phyloP scores from a whole-genome alignment of 2,113 vertebrate species.

The Pangasianodon gigas region DNA sequence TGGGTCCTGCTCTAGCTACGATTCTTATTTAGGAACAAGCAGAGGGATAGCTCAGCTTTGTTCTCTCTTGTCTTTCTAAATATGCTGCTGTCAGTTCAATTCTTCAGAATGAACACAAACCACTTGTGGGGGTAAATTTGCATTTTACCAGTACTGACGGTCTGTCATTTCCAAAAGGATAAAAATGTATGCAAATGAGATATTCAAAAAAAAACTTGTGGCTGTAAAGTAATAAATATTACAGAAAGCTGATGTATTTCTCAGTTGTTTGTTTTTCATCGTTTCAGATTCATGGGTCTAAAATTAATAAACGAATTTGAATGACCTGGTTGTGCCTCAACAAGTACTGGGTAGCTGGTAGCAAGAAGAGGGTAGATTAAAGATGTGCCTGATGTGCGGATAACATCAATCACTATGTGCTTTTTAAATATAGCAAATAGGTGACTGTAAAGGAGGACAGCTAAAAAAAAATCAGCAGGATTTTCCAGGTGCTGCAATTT shows the following conservation, averaged over 20 bases:
- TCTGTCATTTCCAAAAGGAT: slow-evolving; percentile 21
- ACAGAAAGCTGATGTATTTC: background rate
- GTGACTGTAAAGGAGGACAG: background rate
- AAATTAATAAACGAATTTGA: background rate
- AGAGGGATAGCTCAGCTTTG: slow-evolving; percentile 68
- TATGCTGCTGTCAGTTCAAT: slow-evolving; percentile 60
- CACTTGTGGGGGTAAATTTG: slow-evolving; percentile 48
- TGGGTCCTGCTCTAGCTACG: slow-evolving; percentile 72
- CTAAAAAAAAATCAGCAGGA: background rate
- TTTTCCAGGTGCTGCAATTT: background rate
- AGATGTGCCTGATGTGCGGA: background rate
- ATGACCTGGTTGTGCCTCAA: background rate
- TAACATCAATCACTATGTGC: background rate
- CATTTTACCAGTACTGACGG: slow-evolving; percentile 16
- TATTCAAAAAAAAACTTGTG: too few species aligned
- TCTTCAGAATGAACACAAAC: slow-evolving; percentile 59
- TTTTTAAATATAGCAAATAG: slow-evolving; percentile 8
- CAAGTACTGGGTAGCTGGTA: background rate
- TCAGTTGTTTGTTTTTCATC: background rate
- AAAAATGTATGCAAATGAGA: background rate
- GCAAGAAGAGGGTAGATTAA: background rate
- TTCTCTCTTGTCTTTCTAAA: slow-evolving; percentile 64
- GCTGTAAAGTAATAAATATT: background rate
- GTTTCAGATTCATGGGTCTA: background rate
- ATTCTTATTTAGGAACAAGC: slow-evolving; percentile 74